Percentiles rank a stretch among this genome's conserved stretches.
Evolutionary conservation across 53 echinoderm and acorn worm genomes (phyloP).

Genomic region (Holothuria leucospilota): DNA sequence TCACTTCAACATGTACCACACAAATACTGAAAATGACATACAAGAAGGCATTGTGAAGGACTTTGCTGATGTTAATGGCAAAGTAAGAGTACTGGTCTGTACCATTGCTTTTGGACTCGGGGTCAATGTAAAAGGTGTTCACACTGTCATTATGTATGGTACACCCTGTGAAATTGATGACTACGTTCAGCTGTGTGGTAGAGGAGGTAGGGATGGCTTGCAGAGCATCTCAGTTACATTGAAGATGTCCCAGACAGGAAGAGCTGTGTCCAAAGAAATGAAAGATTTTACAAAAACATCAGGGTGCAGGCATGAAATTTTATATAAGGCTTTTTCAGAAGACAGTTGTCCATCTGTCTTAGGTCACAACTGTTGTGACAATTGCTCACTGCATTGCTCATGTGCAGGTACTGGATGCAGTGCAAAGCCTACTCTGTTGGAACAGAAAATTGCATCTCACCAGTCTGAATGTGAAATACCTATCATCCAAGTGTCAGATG

Average conservation of each 20-base stretch:
- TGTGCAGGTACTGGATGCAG: not conserved
- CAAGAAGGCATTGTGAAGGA: slow-evolving; percentile 36
- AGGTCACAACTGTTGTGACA: slow-evolving; percentile 18
- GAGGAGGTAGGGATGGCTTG: slow-evolving; percentile 41
- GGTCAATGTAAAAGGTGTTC: slow-evolving; percentile 33
- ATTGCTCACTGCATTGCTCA: not conserved
- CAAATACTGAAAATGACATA: slow-evolving; percentile 47
- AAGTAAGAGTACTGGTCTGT: slow-evolving; percentile 31
- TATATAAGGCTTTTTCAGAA: not conserved
- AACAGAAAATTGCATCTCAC: not conserved
- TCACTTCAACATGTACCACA: slow-evolving; percentile 64
- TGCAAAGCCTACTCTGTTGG: not conserved
- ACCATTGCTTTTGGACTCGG: slow-evolving; percentile 65
- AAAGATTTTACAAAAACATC: slow-evolving; percentile 26
- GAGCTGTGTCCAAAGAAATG: slow-evolving; percentile 18
- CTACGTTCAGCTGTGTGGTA: slow-evolving; percentile 52
- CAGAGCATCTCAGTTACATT: slow-evolving; percentile 34
- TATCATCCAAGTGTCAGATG: slow-evolving; percentile 1
- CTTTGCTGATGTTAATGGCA: slow-evolving; percentile 14
- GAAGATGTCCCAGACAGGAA: slow-evolving; percentile 42
- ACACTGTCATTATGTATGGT: slow-evolving; percentile 38
- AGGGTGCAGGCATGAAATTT: slow-evolving; percentile 19
- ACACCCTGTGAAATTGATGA: slow-evolving; percentile 31
- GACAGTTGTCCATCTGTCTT: not conserved
- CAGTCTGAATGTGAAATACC: not conserved